A percentile compares a stretch with the other conserved stretches of the same genome.
Conservation (phyloP, 2,888 invertebrate genomes). For the Clepsis dumicolana region DNA sequence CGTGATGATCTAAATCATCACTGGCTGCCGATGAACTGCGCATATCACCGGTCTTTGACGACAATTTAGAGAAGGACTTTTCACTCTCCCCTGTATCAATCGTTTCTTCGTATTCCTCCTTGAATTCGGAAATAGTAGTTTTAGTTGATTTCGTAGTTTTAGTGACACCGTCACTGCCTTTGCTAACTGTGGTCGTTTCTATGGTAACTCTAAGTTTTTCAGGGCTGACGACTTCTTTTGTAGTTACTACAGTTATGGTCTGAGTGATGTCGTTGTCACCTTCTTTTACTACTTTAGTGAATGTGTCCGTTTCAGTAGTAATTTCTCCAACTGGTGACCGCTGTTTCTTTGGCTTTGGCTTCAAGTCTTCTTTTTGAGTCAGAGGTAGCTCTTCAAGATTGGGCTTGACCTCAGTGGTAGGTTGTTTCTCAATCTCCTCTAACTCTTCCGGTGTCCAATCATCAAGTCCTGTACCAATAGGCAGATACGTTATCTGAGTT, state of each 20-base stretch:
- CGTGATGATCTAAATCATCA: constrained; percentile 87
- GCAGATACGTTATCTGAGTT: constrained; percentile 81
- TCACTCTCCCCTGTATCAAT: constrained; percentile 79
- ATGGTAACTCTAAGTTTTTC: constrained; percentile 80
- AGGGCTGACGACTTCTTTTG: constrained; percentile 80
- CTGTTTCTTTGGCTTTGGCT: constrained; percentile 69
- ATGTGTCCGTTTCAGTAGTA: constrained; percentile 79
- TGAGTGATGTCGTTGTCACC: constrained; percentile 79
- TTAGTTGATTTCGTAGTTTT: constrained; percentile 83
- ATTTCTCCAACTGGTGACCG: constrained; percentile 80
- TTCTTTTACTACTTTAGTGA: constrained; percentile 76
- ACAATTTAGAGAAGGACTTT: constrained; percentile 80
- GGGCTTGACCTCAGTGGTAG: constrained; percentile 59
- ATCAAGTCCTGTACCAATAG: constrained; percentile 75
- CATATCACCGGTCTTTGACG: constrained; percentile 83
- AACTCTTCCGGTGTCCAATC: constrained; percentile 80
- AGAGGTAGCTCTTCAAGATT: constrained; percentile 57
- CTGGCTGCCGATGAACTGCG: constrained; percentile 88
- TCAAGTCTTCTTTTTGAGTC: constrained; percentile 55
- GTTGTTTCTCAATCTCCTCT: constrained; percentile 72
- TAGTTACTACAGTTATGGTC: constrained; percentile 81
- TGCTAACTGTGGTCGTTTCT: constrained; percentile 81
- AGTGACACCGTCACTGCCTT: constrained; percentile 76
- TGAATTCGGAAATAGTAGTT: constrained; percentile 81
- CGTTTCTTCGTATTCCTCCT: constrained; percentile 81